Base-by-base conservation (phyloP, 2,888 invertebrate species). In the Suillia variegata region DNA sequence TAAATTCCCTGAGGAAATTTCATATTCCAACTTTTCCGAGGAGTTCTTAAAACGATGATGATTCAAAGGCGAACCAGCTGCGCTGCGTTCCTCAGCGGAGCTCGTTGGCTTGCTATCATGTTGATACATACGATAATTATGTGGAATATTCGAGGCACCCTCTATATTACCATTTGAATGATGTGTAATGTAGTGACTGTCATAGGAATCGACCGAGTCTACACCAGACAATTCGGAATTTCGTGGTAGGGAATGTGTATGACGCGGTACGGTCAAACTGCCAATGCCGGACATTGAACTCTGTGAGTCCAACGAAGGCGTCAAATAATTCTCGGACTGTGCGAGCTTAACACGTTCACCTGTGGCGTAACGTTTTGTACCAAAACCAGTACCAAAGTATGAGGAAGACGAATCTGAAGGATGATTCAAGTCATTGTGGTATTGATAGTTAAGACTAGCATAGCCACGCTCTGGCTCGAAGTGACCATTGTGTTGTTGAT, bases 1-100 rank as follows among this genome's bases (percentile, higher is more conserved):
- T 67, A 86, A 84, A 81, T 86, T 85, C 65, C 81, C 80, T 75
- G 85, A 84, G 51, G 86, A 84, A 53, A 86, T 81, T 79, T 87
- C 85, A 80, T 84, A 86, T 76, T 87, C 87, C 65, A 86, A 82
- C 63, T 85, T 78, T 58, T 82, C 81, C 0, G 80, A 77, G 4
- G 81, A 81, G n/a, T 64, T 69, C 57, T 73, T 75, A 20, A 72
- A 69, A 55, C 73, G 71, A 65, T 74, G 71, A n/a, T n/a, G n/a
- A 66, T 74, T 70, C 54, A 74, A 61, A 2, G 74, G 74, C 6
- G 74, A 74, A 31, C 66, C 68, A 47, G 68, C 68, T 20, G 68
- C 65, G 47, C 67, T 74, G 34, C 68, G 67, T 50, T 75, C 74
- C 56, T 73, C 72, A 45, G 61, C 58, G 12, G 65, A 61, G 51